Conservation (phyloP, 1,140 invertebrate genomes). For the Lordiphosa mommai region DNA sequence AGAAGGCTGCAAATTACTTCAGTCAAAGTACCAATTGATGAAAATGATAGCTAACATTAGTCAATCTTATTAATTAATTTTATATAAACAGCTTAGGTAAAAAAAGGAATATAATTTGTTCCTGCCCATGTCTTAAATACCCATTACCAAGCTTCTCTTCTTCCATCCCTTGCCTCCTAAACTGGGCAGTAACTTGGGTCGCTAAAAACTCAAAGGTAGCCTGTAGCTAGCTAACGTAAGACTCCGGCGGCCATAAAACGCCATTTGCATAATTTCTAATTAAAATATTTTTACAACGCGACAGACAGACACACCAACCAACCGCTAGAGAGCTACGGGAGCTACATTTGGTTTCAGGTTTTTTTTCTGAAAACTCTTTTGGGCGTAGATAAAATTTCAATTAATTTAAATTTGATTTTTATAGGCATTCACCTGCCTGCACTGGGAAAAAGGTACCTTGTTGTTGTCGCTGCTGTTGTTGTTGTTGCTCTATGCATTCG, state of each 20-base stretch:
- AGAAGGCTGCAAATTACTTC: too few relatives aligned
- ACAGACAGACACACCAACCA: neutral
- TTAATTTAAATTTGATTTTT: slow-evolving; percentile 65
- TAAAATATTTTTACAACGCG: slow-evolving; percentile 56
- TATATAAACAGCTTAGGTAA: too few relatives aligned
- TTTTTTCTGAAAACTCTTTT: slow-evolving; percentile 37
- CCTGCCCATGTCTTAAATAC: too few relatives aligned
- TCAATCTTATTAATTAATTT: too few relatives aligned
- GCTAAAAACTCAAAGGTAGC: slow-evolving; percentile 7
- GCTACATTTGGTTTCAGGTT: slow-evolving; percentile 15
- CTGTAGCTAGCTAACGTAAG: slow-evolving; percentile 21
- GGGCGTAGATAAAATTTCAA: slow-evolving; percentile 54
- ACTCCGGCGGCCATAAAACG: slow-evolving; percentile 29
- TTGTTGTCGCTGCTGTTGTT: too few relatives aligned
- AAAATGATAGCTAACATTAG: too few relatives aligned
- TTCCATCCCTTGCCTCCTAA: slow-evolving; percentile 7
- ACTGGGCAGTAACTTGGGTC: slow-evolving; percentile 15
- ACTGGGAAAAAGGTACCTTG: slow-evolving; percentile 27
- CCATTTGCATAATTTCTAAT: slow-evolving; percentile 64
- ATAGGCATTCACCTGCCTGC: slow-evolving; percentile 53
- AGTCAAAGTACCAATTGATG: too few relatives aligned
- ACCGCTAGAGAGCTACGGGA: neutral
- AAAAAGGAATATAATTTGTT: too few relatives aligned
- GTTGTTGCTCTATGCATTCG: slow-evolving; percentile 47
- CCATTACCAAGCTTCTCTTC: too few relatives aligned